phyloP scores from a whole-genome alignment of 1,140 invertebrate genomes.

The Caenorhabditis briggsae region DNA sequence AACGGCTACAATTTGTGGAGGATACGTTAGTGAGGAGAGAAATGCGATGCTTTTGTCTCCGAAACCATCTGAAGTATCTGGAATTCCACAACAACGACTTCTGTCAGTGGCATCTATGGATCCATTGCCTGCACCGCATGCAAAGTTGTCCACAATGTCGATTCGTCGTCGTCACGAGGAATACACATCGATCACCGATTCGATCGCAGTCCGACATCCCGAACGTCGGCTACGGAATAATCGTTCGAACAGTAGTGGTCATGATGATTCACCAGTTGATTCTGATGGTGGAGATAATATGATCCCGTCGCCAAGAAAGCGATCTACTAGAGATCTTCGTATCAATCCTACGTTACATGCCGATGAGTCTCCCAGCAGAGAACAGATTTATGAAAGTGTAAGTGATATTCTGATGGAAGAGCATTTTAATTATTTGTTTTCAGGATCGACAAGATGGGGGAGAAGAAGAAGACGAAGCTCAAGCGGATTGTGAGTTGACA shows the following conservation, averaged over 20 bases:
- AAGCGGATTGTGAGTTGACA: slow-evolving; percentile 29
- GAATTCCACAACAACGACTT: slow-evolving; percentile 7
- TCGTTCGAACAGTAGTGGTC: slow-evolving; percentile 26
- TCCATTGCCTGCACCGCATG: neutral
- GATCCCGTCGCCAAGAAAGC: slow-evolving; percentile 1
- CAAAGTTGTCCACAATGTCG: slow-evolving; percentile 28
- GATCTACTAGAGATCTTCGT: slow-evolving; percentile 42
- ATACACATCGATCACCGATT: slow-evolving; percentile 35
- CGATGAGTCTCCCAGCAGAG: neutral
- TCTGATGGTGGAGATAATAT: slow-evolving; percentile 1
- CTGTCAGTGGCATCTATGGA: slow-evolving; percentile 21
- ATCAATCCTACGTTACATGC: neutral
- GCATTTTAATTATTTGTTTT: neutral
- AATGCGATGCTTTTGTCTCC: slow-evolving; percentile 6
- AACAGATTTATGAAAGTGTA: slow-evolving; percentile 12
- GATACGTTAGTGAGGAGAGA: slow-evolving; percentile 44
- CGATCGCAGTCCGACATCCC: slow-evolving; percentile 22
- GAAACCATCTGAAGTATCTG: slow-evolving; percentile 37
- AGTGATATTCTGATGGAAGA: neutral
- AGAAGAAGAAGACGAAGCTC: slow-evolving; percentile 34
- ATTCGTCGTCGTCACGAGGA: slow-evolving; percentile 37
- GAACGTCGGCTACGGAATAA: slow-evolving; percentile 4
- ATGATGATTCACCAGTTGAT: neutral
- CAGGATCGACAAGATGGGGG: neutral
- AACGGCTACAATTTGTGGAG: slow-evolving; percentile 41